Evolutionary conservation across 2,888 invertebrate genomes (phyloP), one percentile per base, ranked within the genome.

Genomic region (Selenia dentaria): DNA sequence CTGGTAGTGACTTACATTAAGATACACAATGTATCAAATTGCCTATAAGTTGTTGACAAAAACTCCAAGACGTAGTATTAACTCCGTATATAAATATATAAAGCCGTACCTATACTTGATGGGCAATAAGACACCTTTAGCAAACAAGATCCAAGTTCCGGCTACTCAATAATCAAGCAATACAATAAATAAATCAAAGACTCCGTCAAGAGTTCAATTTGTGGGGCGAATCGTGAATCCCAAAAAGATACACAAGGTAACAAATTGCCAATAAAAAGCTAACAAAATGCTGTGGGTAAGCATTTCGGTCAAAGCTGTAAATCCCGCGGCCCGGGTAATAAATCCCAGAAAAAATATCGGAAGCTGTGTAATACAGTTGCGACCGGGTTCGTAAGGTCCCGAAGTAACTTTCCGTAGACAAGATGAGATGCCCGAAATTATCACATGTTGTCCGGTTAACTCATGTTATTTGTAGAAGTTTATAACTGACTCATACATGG

Each of bases 201-300:
- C 38, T 42, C 56, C 57, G 58, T 56, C 58, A 58, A 63, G 53
- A 56, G 79, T 72, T 76, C 79, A 77, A 82, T 82, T 82, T 76
- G 74, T 63, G 73, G 71, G 64, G 64, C 65, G 71, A 75, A 81
- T 75, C 74, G 75, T 70, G 68, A 71, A 74, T 73, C 75, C 73
- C 67, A 76, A 78, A 80, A 81, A 85, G 82, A 83, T 85, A 85
- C 81, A 85, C 77, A 81, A 79, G 82, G 84, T 83, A 83, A 84
- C 85, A 83, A 86, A 87, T 85, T 82, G 86, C 74, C 85, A 81
- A 86, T 88, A 86, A 87, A 88, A 85, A 83, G 79, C 82, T 84
- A 85, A 84, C 85, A 83, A 85, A 85, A 85, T 80, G 79, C 72
- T 79, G 77, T 70, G 81, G 83, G 82, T 82, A 80, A 83, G 81